Conservation (phyloP, 1,140 invertebrate genomes). For the Megalonaias nervosa region DNA sequence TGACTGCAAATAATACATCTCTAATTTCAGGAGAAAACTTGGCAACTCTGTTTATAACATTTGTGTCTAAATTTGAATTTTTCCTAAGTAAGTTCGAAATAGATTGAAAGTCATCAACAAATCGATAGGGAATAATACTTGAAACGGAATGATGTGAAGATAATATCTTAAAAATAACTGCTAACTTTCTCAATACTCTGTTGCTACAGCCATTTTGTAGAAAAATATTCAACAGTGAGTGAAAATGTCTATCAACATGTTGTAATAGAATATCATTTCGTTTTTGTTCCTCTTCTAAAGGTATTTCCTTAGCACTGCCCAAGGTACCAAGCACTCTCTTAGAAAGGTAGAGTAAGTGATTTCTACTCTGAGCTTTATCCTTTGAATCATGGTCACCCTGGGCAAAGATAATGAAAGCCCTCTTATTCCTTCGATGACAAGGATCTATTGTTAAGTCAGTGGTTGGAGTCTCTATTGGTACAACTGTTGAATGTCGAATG, state of each 20-base stretch:
- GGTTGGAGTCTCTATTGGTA: slow-evolving; percentile 3
- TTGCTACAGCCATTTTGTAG: not conserved
- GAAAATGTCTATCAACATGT: not conserved
- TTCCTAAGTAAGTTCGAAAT: no score
- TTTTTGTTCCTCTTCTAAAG: not conserved
- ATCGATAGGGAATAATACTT: slow-evolving; percentile 6
- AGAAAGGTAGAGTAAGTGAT: slow-evolving; percentile 4
- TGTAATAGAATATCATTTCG: not conserved
- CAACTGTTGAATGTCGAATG: slow-evolving; percentile 10
- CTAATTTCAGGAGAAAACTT: slow-evolving; percentile 16
- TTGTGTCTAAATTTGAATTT: not conserved
- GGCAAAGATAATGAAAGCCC: no score
- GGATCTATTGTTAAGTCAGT: not conserved
- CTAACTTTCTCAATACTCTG: not conserved
- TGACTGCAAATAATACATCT: slow-evolving; percentile 1
- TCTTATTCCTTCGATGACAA: no score
- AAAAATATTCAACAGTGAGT: not conserved
- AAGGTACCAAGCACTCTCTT: not conserved
- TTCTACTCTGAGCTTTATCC: slow-evolving; percentile 2
- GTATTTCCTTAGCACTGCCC: not conserved
- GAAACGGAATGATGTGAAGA: slow-evolving; percentile 7
- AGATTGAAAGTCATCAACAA: not conserved
- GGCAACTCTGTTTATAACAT: not conserved
- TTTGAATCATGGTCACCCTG: not conserved
- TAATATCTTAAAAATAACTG: slow-evolving; percentile 3